Evolutionary conservation across 1,140 invertebrate species (phyloP).

Genomic region (Drosophila bocqueti): DNA sequence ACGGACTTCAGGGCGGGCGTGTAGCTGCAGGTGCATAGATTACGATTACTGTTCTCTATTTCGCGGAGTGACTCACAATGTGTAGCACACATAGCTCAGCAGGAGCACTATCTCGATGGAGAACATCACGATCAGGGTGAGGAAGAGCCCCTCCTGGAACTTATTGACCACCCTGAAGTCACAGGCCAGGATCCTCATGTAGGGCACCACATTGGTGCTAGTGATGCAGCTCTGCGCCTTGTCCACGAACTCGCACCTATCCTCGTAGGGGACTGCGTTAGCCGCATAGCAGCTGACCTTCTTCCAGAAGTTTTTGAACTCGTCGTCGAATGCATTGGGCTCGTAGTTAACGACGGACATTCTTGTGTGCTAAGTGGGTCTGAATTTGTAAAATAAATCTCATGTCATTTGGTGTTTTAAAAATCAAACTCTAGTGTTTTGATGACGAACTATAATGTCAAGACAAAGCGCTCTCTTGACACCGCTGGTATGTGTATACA

Average conservation of each 20-base stretch:
- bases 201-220: conserved; percentile 31
- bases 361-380: background rate
- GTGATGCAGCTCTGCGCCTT: conserved; percentile 18
- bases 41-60: too few relatives aligned
- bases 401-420: background rate
- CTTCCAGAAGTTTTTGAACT: conserved; percentile 21
- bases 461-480: too few relatives aligned
- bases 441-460: too few relatives aligned
- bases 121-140: conserved; percentile 14
- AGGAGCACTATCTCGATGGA: conserved; percentile 14
- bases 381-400: background rate
- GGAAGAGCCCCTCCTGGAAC: conserved; percentile 20
- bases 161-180: conserved; percentile 13
- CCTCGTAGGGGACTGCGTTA: conserved; percentile 15
- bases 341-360: background rate
- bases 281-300: conserved; percentile 34
- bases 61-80: conserved; percentile 17
- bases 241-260: conserved; percentile 33
- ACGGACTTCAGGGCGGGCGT: conserved; percentile 90
- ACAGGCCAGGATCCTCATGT: conserved; percentile 36
- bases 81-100: conserved; percentile 21
- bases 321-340: conserved; percentile 20
- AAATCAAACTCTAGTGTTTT: background rate
- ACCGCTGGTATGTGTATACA: too few relatives aligned
- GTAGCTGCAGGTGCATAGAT: conserved; percentile 85